Evolutionary conservation across 2,888 invertebrate species (phyloP), one percentile per base, ranked within the genome.

Genomic region (Achlya flavicornis): DNA sequence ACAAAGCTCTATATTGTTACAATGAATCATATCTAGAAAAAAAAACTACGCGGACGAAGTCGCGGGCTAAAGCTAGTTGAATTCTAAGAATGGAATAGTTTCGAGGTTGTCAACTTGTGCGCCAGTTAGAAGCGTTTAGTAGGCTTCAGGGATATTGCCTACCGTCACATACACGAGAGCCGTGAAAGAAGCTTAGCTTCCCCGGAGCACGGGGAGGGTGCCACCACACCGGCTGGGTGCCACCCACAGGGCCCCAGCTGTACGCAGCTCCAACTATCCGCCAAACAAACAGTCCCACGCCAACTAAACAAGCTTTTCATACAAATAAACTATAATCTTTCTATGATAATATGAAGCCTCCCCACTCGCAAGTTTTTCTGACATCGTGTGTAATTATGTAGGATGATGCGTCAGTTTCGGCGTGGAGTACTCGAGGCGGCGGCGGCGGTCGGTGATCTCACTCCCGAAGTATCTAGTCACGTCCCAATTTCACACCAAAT

Each of bases 251-350:
- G 53, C 53, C 10, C 53, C 53, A 53, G 53, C 19, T 19, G 53
- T 8, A 53, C 53, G 10, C 53, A 46, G 19, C 53, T 53, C n/a
- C 19, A 53, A 53, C 53, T 53, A 19, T 53, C 53, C 53, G 53
- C 19, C 19, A 53, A 16, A 53, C 53, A 53, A 53, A 53, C 53
- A 19, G 10, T 53, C 19, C 19, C 53, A 19, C 53, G 53, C 10
- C 19, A 53, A 16, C 53, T 48, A 48, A 48, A 48, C 14, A 14
- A 48, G 48, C 48, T 53, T 53, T 48, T 19, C 53, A 53, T 19
- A 53, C 8, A 53, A 53, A 19, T 10, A 19, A 3, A 12, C 3
- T 38, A 38, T 16, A 16, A 48, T 53, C 16, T 53, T 19, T n/a
- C 6, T 53, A 53, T 3, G 16, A 53, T 53, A 53, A 16, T 8